Evolutionary conservation across 1,140 invertebrate genomes (phyloP), one percentile per base, ranked within the genome.

Genomic region (Aphelinus atriplicis): DNA sequence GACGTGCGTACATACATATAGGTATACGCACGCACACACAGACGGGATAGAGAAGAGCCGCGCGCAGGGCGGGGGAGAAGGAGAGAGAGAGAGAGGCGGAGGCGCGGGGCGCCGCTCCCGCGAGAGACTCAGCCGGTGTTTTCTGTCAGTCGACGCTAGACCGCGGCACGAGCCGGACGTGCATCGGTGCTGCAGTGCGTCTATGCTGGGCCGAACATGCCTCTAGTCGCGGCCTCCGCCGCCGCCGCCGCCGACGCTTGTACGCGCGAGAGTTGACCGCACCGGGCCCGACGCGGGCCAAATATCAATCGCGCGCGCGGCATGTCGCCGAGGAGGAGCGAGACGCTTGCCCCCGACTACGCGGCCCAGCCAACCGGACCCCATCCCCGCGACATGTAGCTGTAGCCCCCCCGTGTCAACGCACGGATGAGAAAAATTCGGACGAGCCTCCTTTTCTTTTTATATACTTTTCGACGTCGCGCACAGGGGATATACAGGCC

Each of bases 101-200:
- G 62, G 55, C 57, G 71, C 50, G 7, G 45, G 43, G 6, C 65
- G 61, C 56, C 55, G 67, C 72, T 62, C 7, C 75, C 71, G 66
- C 46, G 57, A 51, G 46, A 46, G 26, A 71, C 67, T 81, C 80
- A 78, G 80, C 80, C 81, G 80, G 81, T 81, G 80, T 84, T 83
- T 82, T 81, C 53, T 64, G 81, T 84, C 83, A 87, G 85, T 87
- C 82, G 82, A 82, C 81, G 79, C 80, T 75, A 81, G 82, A 82
- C 84, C 82, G 84, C 80, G 81, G 78, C 76, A 81, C 84, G 81
- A 81, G 81, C 76, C 80, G 80, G 82, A 70, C 58, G 71, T 60
- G 75, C 57, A 55, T 71, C 43, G 42, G 42, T 55, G 9, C 43
- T n/a, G 42, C 48, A 55, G 56, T n/a, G 43, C 60, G 68, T 26